Evolutionary conservation across 2,797 vertebrate genomes (phyloP).

Genomic region (Rhynchonycteris naso): DNA sequence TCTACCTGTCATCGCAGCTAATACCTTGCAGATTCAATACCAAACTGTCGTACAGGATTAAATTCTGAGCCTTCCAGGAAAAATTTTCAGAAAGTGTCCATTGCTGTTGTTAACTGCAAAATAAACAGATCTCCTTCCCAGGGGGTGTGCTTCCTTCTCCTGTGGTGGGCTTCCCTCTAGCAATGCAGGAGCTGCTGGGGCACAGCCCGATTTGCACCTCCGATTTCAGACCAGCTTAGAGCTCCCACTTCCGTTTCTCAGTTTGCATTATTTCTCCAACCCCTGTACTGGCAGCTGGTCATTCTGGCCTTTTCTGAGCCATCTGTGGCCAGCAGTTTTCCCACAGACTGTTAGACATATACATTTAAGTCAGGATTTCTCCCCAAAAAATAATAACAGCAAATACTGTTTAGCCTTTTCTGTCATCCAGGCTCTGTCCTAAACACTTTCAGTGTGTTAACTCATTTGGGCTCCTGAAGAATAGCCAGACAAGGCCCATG

Average conservation of each 20-base stretch:
- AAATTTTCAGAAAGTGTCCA: slow-evolving; percentile 19
- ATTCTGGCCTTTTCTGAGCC: not conserved
- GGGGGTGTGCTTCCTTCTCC: slow-evolving; percentile 21
- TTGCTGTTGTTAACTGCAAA: slow-evolving; percentile 57
- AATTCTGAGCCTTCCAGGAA: slow-evolving; percentile 57
- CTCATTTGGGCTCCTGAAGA: slow-evolving; percentile 49
- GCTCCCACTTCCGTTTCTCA: not conserved
- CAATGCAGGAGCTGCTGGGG: not conserved
- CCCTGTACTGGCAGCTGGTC: not conserved
- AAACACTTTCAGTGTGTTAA: not conserved
- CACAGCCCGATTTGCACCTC: not conserved
- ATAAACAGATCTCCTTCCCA: slow-evolving; percentile 50
- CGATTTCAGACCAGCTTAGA: not conserved
- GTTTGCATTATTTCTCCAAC: not conserved
- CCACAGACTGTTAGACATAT: not conserved
- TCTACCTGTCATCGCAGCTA: slow-evolving; percentile 32
- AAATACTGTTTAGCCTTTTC: not conserved
- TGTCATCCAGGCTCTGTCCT: not conserved
- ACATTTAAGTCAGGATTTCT: slow-evolving; percentile 58
- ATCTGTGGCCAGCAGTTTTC: not conserved
- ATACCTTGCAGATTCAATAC: slow-evolving; percentile 26
- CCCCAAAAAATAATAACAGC: not conserved
- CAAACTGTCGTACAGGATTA: slow-evolving; percentile 27
- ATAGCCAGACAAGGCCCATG: slow-evolving; percentile 63
- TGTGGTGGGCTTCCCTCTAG: slow-evolving; percentile 51